Evolutionary conservation across 2,113 vertebrate genomes (phyloP), one percentile per base, ranked within the genome.

Genomic region (Pachypanchax playfairii): DNA sequence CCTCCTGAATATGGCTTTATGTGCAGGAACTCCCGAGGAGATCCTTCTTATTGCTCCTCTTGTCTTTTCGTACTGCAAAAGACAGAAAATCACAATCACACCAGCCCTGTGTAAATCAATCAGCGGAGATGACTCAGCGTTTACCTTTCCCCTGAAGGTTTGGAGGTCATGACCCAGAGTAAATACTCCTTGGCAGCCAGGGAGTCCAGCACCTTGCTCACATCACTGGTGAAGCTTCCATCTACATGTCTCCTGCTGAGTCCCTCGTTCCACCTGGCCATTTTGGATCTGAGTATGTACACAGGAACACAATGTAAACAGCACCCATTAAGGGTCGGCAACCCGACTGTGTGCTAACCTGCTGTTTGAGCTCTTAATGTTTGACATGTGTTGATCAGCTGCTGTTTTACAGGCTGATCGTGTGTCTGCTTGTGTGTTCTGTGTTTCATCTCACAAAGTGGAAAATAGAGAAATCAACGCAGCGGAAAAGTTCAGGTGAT

Each of bases 191-290:
- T 94, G 53, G 96, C 93, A 25, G 96, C 96, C 78, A 97, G 93
- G 75, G 91, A 93, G 84, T 99, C 97, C 57, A 99, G 93, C 81
- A 97, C 88, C 53, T 95, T 95, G 91, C 92, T 96, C 84, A 98
- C 94, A 44, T 98, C 97, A 42, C 95, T 97, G 4, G 96, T 96
- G 90, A 98, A 99, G 81, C 94, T 96, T 35, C 96, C 96, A 20
- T 99, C 96, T 4, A 96, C 95, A 2, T 99, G 95, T 79, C 97
- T 94, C 87, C 92, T 93, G 66, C 82, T 88, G 74, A 92, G 28
- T 58, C 87, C 85, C 64, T 91, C 91, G 0, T 69, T 83, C n/a
- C 80, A 42, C 74, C 83, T 84, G 57, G 83, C 85, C 82, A 82
- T 85, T 60, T 91, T 83, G 82, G 92, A 94, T 85, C 96, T 98